A percentile compares a stretch with the other conserved stretches of the same genome.
phyloP scores from a whole-genome alignment of 1,140 invertebrate species.

The Hycleus phaleratus region DNA sequence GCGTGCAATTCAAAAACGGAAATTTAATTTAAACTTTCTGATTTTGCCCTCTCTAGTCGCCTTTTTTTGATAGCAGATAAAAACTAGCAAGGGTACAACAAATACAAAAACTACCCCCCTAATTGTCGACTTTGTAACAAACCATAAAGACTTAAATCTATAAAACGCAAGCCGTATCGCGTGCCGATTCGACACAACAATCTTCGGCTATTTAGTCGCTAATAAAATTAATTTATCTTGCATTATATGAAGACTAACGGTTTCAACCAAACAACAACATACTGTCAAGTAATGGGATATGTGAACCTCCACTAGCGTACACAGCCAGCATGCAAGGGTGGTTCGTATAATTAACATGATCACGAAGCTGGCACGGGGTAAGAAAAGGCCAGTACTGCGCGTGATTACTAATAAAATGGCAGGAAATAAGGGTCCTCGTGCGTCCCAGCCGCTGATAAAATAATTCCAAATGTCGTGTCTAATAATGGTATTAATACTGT shows the following conservation, averaged over 20 bases:
- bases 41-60: conserved; percentile 16
- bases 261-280: conserved; percentile 19
- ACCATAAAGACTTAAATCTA: too few relatives aligned
- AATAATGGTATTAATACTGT: conserved; percentile 35
- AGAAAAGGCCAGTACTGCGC: conserved; percentile 38
- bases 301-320: background rate
- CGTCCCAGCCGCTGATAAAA: conserved; percentile 40
- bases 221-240: conserved; percentile 44
- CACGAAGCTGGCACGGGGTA: conserved; percentile 40
- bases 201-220: conserved; percentile 41
- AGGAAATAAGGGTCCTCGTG: conserved; percentile 42
- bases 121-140: too few relatives aligned
- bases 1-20: conserved; percentile 39
- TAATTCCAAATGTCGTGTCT: conserved; percentile 42
- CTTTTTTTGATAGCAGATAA: too few relatives aligned
- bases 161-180: conserved; percentile 31
- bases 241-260: conserved; percentile 32
- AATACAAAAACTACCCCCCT: background rate
- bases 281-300: too few relatives aligned
- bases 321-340: conserved; percentile 31
- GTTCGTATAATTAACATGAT: conserved; percentile 39
- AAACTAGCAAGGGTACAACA: too few relatives aligned
- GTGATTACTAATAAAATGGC: conserved; percentile 41
- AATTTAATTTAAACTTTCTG: conserved; percentile 40
- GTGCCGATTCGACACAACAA: conserved; percentile 37